Conservation (phyloP, 2,888 invertebrate genomes). For the Melolontha melolontha region DNA sequence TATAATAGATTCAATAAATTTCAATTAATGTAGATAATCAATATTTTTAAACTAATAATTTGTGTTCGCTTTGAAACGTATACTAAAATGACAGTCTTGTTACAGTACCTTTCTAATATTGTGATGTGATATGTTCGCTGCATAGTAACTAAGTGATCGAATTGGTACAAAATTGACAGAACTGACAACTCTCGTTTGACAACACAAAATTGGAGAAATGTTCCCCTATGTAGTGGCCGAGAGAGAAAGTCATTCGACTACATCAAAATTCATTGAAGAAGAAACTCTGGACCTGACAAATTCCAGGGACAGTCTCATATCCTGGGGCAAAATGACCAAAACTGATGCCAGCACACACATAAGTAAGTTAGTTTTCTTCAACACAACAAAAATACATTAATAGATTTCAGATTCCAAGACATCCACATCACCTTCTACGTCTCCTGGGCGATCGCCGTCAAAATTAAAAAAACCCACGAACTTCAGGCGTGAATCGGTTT, state of each 20-base stretch:
- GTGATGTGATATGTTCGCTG: background rate
- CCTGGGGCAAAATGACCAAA: conserved; percentile 43
- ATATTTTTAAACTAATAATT: too few relatives aligned
- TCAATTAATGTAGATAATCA: too few relatives aligned
- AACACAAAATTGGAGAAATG: conserved; percentile 46
- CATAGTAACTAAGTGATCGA: conserved; percentile 33
- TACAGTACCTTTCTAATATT: conserved; percentile 6
- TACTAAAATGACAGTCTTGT: background rate
- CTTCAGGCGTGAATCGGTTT: conserved; percentile 53
- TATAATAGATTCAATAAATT: too few relatives aligned
- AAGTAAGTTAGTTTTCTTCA: conserved; percentile 7
- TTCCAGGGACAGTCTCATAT: conserved; percentile 44
- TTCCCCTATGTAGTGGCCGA: conserved; percentile 51
- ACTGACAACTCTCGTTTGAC: conserved; percentile 48
- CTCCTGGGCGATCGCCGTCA: conserved; percentile 44
- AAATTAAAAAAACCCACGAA: conserved; percentile 45
- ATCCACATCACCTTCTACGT: conserved; percentile 29
- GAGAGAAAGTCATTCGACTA: conserved; percentile 42
- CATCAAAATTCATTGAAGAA: conserved; percentile 45
- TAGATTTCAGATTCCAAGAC: conserved; percentile 28
- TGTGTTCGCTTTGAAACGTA: too few relatives aligned
- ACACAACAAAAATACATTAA: background rate
- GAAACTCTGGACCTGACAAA: conserved; percentile 39
- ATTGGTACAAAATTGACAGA: conserved; percentile 49
- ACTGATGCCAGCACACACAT: conserved; percentile 28